Conservation (phyloP, 2,888 invertebrate species). For the Drosophila macrospina region DNA sequence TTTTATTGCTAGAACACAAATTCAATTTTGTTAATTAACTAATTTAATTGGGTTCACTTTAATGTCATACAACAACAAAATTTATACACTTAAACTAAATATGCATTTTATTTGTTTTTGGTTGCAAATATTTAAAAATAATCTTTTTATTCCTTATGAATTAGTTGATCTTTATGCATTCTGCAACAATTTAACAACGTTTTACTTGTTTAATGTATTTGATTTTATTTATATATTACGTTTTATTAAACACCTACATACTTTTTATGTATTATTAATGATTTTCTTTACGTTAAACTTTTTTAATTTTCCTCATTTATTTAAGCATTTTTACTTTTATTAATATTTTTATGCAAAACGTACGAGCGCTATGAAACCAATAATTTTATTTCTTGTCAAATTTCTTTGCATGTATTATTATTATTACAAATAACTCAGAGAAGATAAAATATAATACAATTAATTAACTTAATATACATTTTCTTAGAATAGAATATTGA, state of each 20-base stretch:
- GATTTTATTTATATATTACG: slow-evolving; percentile 52
- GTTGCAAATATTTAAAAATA: slow-evolving; percentile 76
- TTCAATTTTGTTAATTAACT: slow-evolving; percentile 71
- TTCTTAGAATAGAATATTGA: slow-evolving; percentile 7
- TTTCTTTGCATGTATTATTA: slow-evolving; percentile 49
- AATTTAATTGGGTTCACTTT: slow-evolving; percentile 73
- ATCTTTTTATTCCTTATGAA: slow-evolving; percentile 67
- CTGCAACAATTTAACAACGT: slow-evolving; percentile 78
- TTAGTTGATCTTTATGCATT: slow-evolving; percentile 75
- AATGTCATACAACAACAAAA: slow-evolving; percentile 81
- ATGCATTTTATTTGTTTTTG: slow-evolving; percentile 42
- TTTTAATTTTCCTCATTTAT: slow-evolving; percentile 60
- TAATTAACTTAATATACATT: neutral
- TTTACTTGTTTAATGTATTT: slow-evolving; percentile 71
- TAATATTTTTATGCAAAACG: slow-evolving; percentile 81
- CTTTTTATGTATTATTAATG: slow-evolving; percentile 59
- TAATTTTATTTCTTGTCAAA: slow-evolving; percentile 76
- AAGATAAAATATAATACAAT: neutral
- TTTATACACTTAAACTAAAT: slow-evolving; percentile 79
- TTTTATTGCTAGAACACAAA: slow-evolving; percentile 81
- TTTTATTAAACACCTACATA: slow-evolving; percentile 72
- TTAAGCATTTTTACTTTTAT: slow-evolving; percentile 65
- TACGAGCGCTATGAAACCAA: slow-evolving; percentile 86
- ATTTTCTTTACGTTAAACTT: slow-evolving; percentile 67
- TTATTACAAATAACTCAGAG: slow-evolving; percentile 11